Evolutionary conservation across 2,888 invertebrate species (phyloP), one percentile per base, ranked within the genome.

Genomic region (Agonopterix arenella): DNA sequence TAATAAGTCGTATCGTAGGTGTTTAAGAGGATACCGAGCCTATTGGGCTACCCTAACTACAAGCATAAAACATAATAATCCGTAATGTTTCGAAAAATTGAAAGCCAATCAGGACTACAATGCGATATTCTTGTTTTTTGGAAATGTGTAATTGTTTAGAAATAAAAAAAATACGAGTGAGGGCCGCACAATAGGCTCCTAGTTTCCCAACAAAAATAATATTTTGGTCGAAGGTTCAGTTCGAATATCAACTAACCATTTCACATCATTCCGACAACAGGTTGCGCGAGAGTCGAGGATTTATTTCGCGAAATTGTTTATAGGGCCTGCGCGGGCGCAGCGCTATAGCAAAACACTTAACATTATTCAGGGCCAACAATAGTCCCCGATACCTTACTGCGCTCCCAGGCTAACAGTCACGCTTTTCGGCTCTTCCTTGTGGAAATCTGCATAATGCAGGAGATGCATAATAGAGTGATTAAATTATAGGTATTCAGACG

Each of bases 281-380:
- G 60, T 60, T 60, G 62, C 63, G 58, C 64, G 59, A 58, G 66
- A 70, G 58, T 66, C 56, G 59, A 65, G 76, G 70, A 83, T 84
- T 80, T 83, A 83, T 83, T 83, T 79, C 70, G 70, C 70, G 83
- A 80, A 80, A 80, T 80, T 13, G 43, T 43, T 43, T 43, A 43
- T 43, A 43, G 76, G 76, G 72, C 69, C 64, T 63, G 70, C 66
- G 68, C 68, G 64, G 61, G 66, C 68, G 66, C 69, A 60, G 64
- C 62, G 61, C 63, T 62, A 67, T 68, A 70, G 73, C 70, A 67
- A 68, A 75, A 70, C 77, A 73, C 73, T 76, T 79, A 67, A 80
- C 83, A 85, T 83, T 83, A 82, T 80, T 77, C 84, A 79, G 68
- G 69, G 64, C 72, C 71, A 60, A 70, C 76, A 75, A 73, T 71